Base-by-base conservation (phyloP, 2,888 invertebrate species). In the Andricus quercusramuli region DNA sequence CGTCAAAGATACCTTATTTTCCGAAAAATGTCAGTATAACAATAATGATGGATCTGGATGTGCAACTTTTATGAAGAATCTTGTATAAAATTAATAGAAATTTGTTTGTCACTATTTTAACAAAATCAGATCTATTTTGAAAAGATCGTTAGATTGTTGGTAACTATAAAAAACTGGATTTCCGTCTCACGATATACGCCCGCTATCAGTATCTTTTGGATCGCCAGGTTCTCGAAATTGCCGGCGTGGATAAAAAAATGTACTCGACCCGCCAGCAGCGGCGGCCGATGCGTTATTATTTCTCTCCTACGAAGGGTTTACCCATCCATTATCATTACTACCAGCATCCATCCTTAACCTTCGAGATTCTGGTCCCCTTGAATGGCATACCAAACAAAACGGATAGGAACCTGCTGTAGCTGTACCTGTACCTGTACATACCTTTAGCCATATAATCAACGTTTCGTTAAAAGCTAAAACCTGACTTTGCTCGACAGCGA, bases 271-370 rank as follows among this genome's bases (percentile, higher is more conserved):
- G 79, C 64, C 77, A 79, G 79, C 78, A 78, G 79, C 77, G 78
- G 59, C 66, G 80, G 78, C 78, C 78, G 68, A 62, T 56, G 81
- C 84, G 83, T 86, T 86, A 84, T 88, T 88, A 86, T 84, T 86
- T 84, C 83, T 81, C 84, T 80, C 83, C 82, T 85, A 80, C 82
- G 79, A 78, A 74, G 78, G 81, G 83, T 84, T 84, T 81, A 84
- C 83, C 85, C 84, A 76, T 64, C 85, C 85, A 87, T 87, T 87
- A 87, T 85, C 83, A 81, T 85, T 81, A 85, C 84, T 83, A 82
- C 81, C 79, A 70, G 81, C 78, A 78, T 41, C 62, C 79, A 66
- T 74, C 74, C 51, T 74, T 29, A 74, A 15, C 51, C 32, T 56
- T 74, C 32, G 51, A 74, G 51, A 74, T 32, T 32, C 51, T 74